Evolutionary conservation across 2,888 invertebrate genomes (phyloP).

Genomic region (Patella caerulea): DNA sequence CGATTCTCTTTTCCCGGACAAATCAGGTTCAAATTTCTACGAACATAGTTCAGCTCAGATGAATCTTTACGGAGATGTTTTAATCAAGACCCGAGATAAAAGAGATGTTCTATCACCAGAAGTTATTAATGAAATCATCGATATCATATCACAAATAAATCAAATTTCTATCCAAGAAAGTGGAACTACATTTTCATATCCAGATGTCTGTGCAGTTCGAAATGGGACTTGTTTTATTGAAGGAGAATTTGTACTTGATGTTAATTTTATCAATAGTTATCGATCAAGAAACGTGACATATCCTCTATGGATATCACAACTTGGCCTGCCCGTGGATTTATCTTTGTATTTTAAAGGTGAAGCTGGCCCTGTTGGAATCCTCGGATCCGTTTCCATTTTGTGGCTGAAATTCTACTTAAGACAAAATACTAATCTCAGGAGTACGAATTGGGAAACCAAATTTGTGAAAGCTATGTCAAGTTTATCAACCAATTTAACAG

Average conservation of each 20-base stretch:
- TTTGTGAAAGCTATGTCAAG: constrained; percentile 26
- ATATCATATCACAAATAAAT: constrained; percentile 9
- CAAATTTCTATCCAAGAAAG: background rate
- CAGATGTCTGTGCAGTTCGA: constrained; percentile 26
- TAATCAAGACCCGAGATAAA: constrained; percentile 18
- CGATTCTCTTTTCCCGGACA: constrained; percentile 31
- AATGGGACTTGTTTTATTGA: constrained; percentile 16
- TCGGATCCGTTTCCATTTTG: constrained; percentile 30
- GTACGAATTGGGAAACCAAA: constrained; percentile 27
- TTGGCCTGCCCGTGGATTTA: constrained; percentile 21
- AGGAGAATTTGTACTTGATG: constrained; percentile 18
- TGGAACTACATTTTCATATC: constrained; percentile 11
- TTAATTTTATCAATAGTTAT: constrained; percentile 5
- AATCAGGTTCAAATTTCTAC: constrained; percentile 28
- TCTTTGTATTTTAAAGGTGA: constrained; percentile 13
- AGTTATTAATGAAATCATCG: constrained; percentile 19
- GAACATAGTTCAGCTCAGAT: constrained; percentile 25
- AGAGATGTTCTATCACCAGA: constrained; percentile 17
- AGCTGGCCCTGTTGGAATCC: background rate
- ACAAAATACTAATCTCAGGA: constrained; percentile 22
- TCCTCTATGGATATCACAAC: constrained; percentile 26
- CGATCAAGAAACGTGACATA: constrained; percentile 22
- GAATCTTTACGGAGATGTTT: constrained; percentile 5
- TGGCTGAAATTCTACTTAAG: constrained; percentile 34
- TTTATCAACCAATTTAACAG: constrained; percentile 22